Base-by-base conservation (phyloP, 2,797 vertebrate genomes). In the Champsocephalus gunnari region DNA sequence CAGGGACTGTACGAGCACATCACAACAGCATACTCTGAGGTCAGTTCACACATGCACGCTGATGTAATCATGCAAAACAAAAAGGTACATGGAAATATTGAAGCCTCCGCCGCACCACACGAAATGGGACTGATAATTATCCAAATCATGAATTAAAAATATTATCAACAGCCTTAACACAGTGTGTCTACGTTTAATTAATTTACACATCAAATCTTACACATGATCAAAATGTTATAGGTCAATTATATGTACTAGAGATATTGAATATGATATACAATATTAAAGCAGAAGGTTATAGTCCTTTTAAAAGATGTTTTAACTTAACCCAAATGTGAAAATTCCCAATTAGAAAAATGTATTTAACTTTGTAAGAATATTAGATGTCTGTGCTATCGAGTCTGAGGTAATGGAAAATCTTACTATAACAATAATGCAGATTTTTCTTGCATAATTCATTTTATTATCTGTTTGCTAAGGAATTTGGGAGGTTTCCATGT, bases 1-100 rank as follows among this genome's bases (percentile, higher is more conserved):
- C 98, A 99, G 92, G 97, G 97, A 13, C 94, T 99, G 48, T 99
- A 99, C 38, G 98, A 99, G 74, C 98, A 99, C 88, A 96, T 99
- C 87, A 98, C 96, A 0, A 94, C 96, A 0, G 98, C 98, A 7
- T 99, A 99, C 67, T 97, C 98, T 0, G 98, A 99, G 95, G 98
- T 98, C 82, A 60, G 76, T 38, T 5, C 9, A 51, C 54, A 34
- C n/a, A 73, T 2, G 12, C 43, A 59, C 11, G 38, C 2, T n/a
- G 34, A 58, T 34, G 5, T 9, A 50, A 51, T 28, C 21, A 79
- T 3, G 14, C 21, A 49, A 70, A 86, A 73, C 21, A 66, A 21
- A 60, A 44, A 60, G 4, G 1, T n/a, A 21, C 1, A 75, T 66
- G 41, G 28, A 66, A 61, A 79, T 61, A 49, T 55, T 32, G 19